phyloP scores from a whole-genome alignment of 2,113 vertebrate species.

The Labrus mixtus region DNA sequence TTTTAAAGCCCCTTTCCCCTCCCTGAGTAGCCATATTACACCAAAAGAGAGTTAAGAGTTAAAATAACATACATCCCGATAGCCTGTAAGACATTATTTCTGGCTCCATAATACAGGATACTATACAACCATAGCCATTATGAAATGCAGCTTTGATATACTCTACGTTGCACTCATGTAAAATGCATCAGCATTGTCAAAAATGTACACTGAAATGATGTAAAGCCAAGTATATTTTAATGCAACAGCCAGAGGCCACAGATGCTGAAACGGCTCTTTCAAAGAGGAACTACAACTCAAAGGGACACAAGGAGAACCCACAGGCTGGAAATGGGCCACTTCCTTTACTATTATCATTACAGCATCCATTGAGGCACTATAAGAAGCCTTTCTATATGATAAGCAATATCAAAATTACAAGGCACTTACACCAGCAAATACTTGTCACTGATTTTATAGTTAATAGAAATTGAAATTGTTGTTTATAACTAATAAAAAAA shows the following conservation, averaged over 20 bases:
- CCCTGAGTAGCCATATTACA: constrained; percentile 43
- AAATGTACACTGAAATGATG: constrained; percentile 35
- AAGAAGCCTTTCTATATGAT: constrained; percentile 38
- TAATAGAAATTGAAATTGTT: constrained; percentile 14
- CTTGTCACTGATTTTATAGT: background rate
- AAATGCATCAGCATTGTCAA: constrained; percentile 59
- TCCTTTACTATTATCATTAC: constrained; percentile 60
- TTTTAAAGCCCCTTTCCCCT: constrained; percentile 47
- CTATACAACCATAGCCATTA: constrained; percentile 32
- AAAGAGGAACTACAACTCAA: constrained; percentile 50
- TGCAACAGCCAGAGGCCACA: constrained; percentile 46
- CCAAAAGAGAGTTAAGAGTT: constrained; percentile 17
- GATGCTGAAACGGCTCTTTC: constrained; percentile 34
- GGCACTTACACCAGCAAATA: constrained; percentile 28
- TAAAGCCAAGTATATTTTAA: constrained; percentile 52
- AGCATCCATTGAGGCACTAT: constrained; percentile 27
- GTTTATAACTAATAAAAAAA: background rate
- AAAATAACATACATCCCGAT: constrained; percentile 20
- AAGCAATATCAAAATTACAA: constrained; percentile 12
- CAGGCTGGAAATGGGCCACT: constrained; percentile 61
- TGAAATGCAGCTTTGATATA: constrained; percentile 19
- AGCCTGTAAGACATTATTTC: constrained; percentile 29
- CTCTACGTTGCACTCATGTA: constrained; percentile 40
- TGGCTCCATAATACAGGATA: constrained; percentile 1
- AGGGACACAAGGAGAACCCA: constrained; percentile 32